A percentile compares a stretch with the other conserved stretches of the same genome.
Evolutionary conservation across 35 echinoderm and acorn worm genomes (phyloP).

Genomic region (Ptychodera flava): DNA sequence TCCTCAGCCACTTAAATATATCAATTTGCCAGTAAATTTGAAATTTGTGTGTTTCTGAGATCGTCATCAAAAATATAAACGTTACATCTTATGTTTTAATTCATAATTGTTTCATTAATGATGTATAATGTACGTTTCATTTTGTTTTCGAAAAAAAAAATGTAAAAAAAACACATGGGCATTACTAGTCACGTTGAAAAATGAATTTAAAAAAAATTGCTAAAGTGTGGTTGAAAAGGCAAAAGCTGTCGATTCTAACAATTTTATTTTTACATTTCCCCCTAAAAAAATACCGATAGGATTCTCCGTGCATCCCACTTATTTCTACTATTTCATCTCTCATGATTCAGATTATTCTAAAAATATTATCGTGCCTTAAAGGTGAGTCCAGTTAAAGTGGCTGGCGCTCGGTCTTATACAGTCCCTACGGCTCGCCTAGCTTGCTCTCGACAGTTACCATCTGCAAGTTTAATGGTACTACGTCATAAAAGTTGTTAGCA

Average conservation of each 20-base stretch:
- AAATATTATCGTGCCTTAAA: constrained; percentile 2
- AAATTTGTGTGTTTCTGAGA: too few species aligned
- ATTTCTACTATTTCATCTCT: not conserved
- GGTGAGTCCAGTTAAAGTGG: not conserved
- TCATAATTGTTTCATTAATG: too few species aligned
- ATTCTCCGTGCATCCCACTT: not conserved
- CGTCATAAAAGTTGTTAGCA: not conserved
- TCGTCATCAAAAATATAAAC: too few species aligned
- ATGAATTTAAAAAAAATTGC: not conserved
- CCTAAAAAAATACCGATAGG: too few species aligned
- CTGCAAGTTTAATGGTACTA: not conserved
- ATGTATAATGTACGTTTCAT: too few species aligned
- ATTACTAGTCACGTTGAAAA: too few species aligned
- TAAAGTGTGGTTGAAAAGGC: not conserved
- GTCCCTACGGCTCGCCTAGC: not conserved
- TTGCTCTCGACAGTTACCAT: not conserved
- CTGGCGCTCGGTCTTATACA: not conserved
- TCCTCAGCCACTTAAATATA: too few species aligned
- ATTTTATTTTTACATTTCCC: too few species aligned
- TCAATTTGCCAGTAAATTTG: too few species aligned
- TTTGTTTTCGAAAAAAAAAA: too few species aligned
- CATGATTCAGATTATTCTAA: not conserved
- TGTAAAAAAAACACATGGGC: too few species aligned
- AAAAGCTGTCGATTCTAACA: not conserved
- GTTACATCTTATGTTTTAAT: too few species aligned